Percentiles rank a stretch among this genome's conserved stretches.
These are phyloP conservation scores for Synergus gifuensis DNA, from an alignment of 2,888 invertebrate species.

Conservation along the genomic window DNA sequence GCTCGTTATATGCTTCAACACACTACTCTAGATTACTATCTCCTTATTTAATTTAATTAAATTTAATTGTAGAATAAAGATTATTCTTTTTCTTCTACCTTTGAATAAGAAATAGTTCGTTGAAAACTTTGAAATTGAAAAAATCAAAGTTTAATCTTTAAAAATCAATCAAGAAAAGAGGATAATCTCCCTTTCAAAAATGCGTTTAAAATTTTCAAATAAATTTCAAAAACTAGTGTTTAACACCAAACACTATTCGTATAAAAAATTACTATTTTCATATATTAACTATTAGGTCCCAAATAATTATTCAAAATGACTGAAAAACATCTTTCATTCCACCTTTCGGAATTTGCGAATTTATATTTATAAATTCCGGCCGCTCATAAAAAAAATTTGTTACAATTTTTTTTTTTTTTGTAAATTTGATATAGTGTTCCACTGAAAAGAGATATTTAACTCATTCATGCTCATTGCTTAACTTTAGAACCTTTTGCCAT, in stretches of 20 bases:
- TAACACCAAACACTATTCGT: background rate
- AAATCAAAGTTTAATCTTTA: background rate
- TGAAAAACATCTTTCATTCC: background rate
- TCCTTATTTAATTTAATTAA: too few relatives aligned
- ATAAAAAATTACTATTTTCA: background rate
- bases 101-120: background rate
- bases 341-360: background rate
- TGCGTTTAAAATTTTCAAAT: background rate
- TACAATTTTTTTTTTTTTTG: too few relatives aligned
- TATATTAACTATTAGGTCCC: background rate
- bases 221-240: background rate
- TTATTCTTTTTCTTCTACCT: background rate
- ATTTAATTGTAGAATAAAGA: background rate
- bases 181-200: background rate
- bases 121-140: background rate
- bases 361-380: background rate
- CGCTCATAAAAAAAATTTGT: too few relatives aligned
- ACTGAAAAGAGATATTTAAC: background rate
- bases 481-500: background rate
- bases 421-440: too few relatives aligned
- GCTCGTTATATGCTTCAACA: constrained; percentile 20
- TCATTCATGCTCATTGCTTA: background rate
- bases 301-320: background rate
- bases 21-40: background rate
- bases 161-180: background rate